These are phyloP conservation scores for Ophion slaviceki DNA, from an alignment of 2,888 invertebrate species.

Conservation along the genomic window DNA sequence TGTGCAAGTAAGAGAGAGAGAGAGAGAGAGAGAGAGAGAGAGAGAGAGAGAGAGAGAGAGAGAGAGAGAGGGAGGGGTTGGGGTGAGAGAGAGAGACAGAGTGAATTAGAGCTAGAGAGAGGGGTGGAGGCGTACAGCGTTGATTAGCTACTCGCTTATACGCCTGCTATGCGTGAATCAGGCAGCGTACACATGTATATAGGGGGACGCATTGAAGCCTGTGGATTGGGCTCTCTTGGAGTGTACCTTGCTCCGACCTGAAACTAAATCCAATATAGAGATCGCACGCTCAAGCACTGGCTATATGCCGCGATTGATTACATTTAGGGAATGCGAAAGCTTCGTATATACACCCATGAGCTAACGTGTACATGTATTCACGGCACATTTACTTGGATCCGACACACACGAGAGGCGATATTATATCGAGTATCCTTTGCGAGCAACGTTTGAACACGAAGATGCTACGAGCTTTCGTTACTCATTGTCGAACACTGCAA, in stretches of 20 bases:
- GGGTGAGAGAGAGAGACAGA: neutral
- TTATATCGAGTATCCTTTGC: constrained; percentile 6
- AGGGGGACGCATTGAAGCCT: constrained; percentile 14
- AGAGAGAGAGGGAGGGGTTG: constrained; percentile 14
- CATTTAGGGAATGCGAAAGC: constrained; percentile 57
- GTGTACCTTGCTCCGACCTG: constrained; percentile 64
- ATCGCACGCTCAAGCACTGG: constrained; percentile 60
- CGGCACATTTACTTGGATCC: neutral
- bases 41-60: constrained; percentile 9
- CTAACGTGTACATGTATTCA: constrained; percentile 1
- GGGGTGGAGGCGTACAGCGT: constrained; percentile 70
- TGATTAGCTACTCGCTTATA: constrained; percentile 79
- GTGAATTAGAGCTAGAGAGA: constrained; percentile 1
- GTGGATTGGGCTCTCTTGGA: constrained; percentile 40
- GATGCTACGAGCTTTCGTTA: constrained; percentile 15
- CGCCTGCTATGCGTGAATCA: constrained; percentile 69
- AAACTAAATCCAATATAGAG: constrained; percentile 75
- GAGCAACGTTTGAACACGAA: constrained; percentile 22
- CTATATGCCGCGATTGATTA: constrained; percentile 72
- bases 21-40: constrained; percentile 8
- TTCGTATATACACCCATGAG: neutral
- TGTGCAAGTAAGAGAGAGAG: neutral
- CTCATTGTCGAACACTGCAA: constrained; percentile 4
- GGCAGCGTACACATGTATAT: constrained; percentile 46
- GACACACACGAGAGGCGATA: constrained; percentile 17